phyloP scores from a whole-genome alignment of 2,888 invertebrate genomes.

The Hirtodrosophila histrioides region DNA sequence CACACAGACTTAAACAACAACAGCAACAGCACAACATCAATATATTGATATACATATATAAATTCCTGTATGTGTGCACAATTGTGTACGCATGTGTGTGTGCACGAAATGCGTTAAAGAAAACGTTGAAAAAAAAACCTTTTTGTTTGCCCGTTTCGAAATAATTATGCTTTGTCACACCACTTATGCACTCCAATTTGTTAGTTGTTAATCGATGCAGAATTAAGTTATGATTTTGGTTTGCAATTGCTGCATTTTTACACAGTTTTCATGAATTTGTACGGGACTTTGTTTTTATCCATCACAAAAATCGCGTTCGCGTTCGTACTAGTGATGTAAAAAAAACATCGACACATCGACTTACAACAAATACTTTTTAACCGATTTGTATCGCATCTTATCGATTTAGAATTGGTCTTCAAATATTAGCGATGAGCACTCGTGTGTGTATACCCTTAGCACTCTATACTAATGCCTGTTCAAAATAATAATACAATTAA shows the following conservation, averaged over 20 bases:
- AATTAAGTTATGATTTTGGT: slow-evolving; percentile 53
- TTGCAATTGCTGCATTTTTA: slow-evolving; percentile 60
- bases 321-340: slow-evolving; percentile 57
- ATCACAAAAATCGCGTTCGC: slow-evolving; percentile 67
- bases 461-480: too few relatives aligned
- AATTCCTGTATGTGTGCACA: slow-evolving; percentile 67
- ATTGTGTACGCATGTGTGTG: slow-evolving; percentile 47
- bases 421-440: slow-evolving; percentile 1
- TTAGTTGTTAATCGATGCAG: slow-evolving; percentile 52
- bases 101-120: slow-evolving; percentile 76
- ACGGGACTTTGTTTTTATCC: slow-evolving; percentile 78
- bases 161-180: slow-evolving; percentile 48
- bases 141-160: slow-evolving; percentile 59
- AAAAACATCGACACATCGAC: slow-evolving; percentile 38
- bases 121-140: slow-evolving; percentile 65
- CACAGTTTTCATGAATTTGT: slow-evolving; percentile 56
- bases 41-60: slow-evolving; percentile 76
- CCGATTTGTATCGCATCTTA: slow-evolving; percentile 35
- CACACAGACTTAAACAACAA: slow-evolving; percentile 39
- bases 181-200: slow-evolving; percentile 59
- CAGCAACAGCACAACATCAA: slow-evolving; percentile 74
- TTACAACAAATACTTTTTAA: slow-evolving; percentile 11
- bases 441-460: too few relatives aligned
- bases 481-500: too few relatives aligned
- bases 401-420: slow-evolving; percentile 9